These are phyloP conservation scores for Agriopis leucophaearia DNA, from an alignment of 2,888 invertebrate genomes.

Conservation along the genomic window DNA sequence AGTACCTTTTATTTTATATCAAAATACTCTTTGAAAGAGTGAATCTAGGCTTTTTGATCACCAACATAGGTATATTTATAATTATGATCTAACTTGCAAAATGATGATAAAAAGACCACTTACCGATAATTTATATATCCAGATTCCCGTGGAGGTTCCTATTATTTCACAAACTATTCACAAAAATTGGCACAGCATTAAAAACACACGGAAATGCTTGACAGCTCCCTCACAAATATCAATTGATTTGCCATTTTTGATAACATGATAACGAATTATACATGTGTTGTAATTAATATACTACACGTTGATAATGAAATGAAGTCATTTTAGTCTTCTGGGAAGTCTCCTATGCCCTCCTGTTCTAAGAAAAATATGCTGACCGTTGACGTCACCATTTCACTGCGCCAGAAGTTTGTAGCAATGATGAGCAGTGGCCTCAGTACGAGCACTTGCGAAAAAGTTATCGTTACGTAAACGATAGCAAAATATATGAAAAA, in stretches of 20 bases:
- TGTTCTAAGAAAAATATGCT: conserved; percentile 4
- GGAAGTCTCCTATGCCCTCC: conserved; percentile 17
- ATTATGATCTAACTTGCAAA: background rate
- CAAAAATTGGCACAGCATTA: conserved; percentile 3
- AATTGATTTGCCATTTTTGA: conserved; percentile 19
- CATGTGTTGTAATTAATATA: conserved; percentile 25
- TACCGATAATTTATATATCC: background rate
- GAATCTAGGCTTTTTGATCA: background rate
- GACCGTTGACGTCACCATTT: no score
- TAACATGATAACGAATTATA: conserved; percentile 25
- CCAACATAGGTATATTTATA: no score
- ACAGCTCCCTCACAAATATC: conserved; percentile 5
- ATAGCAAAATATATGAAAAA: no score
- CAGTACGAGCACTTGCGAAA: no score
- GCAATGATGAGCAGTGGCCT: no score
- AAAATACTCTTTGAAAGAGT: no score
- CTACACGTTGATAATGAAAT: conserved; percentile 16
- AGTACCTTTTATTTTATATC: background rate
- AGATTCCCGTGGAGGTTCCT: background rate
- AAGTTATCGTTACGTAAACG: no score
- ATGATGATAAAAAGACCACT: background rate
- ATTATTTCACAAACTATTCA: conserved; percentile 2
- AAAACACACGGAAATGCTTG: conserved; percentile 10
- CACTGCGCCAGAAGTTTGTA: background rate
- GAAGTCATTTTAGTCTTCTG: conserved; percentile 16